Evolutionary conservation across 2,113 vertebrate genomes (phyloP).

Genomic region (Melanostigma gelatinosum): DNA sequence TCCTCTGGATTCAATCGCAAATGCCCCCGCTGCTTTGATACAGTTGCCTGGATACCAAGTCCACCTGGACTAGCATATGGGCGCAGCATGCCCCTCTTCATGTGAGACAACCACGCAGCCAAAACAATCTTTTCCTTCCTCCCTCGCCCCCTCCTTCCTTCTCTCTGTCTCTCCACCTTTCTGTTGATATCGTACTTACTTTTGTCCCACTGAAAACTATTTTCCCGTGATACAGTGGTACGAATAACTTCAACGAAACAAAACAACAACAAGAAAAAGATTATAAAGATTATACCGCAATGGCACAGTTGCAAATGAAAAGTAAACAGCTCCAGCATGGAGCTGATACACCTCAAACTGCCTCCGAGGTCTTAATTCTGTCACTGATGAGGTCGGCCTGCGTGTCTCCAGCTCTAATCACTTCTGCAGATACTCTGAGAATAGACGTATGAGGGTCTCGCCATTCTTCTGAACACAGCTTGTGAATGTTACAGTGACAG

Average conservation of each 20-base stretch:
- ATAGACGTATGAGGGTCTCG: conserved; percentile 40
- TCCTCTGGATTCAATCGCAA: conserved; percentile 75
- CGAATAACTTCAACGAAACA: conserved; percentile 1
- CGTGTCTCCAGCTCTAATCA: conserved; percentile 57
- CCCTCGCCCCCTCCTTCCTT: conserved; percentile 18
- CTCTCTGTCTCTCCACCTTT: conserved; percentile 20
- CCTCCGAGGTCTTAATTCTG: conserved; percentile 58
- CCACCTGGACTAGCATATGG: conserved; percentile 85
- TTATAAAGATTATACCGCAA: conserved; percentile 10
- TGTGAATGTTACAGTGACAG: conserved; percentile 65
- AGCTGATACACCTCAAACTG: conserved; percentile 32
- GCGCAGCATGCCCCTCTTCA: conserved; percentile 79
- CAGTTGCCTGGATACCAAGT: conserved; percentile 81
- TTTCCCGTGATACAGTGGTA: conserved; percentile 8
- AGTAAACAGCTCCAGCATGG: neutral
- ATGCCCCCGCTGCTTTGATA: conserved; percentile 80
- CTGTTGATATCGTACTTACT: conserved; percentile 23
- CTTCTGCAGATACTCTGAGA: conserved; percentile 67
- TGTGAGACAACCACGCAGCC: conserved; percentile 75
- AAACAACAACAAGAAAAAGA: neutral
- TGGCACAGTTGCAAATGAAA: neutral
- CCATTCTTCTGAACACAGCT: conserved; percentile 39
- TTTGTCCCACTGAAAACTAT: conserved; percentile 3
- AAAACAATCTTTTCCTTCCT: conserved; percentile 60
- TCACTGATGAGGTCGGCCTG: conserved; percentile 61